Evolutionary conservation across 2,888 invertebrate genomes (phyloP).

Genomic region (Apomyelois bistriatella): DNA sequence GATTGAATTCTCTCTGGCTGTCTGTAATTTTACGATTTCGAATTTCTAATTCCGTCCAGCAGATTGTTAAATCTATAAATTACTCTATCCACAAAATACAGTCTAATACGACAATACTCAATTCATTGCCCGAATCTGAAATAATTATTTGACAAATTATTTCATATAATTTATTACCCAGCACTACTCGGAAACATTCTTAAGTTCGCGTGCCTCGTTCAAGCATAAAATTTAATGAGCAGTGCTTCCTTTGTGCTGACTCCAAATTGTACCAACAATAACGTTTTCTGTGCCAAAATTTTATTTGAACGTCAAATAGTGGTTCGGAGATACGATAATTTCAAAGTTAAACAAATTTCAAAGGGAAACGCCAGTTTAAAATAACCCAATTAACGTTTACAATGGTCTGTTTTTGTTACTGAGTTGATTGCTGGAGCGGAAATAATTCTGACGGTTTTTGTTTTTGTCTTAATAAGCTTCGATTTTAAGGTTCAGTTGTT

Average conservation of each 20-base stretch:
- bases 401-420: background rate
- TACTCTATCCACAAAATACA: no score
- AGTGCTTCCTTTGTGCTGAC: slow-evolving; percentile 24
- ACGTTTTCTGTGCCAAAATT: slow-evolving; percentile 35
- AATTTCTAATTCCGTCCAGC: background rate
- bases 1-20: no score
- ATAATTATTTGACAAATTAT: slow-evolving; percentile 16
- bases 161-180: slow-evolving; percentile 20
- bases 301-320: slow-evolving; percentile 36
- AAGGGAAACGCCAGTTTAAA: background rate
- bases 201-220: slow-evolving; percentile 19
- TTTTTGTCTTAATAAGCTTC: background rate
- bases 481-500: background rate
- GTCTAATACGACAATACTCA: background rate
- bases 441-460: background rate
- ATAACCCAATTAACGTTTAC: background rate
- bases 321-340: background rate
- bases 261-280: slow-evolving; percentile 29
- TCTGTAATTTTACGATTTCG: no score
- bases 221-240: slow-evolving; percentile 38
- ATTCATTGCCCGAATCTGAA: slow-evolving; percentile 11
- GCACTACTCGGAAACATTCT: slow-evolving; percentile 22
- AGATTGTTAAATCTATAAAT: background rate
- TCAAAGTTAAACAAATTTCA: slow-evolving; percentile 7
- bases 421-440: background rate